phyloP scores from a whole-genome alignment of 1,140 invertebrate genomes.

The Ceratosolen fusciceps region DNA sequence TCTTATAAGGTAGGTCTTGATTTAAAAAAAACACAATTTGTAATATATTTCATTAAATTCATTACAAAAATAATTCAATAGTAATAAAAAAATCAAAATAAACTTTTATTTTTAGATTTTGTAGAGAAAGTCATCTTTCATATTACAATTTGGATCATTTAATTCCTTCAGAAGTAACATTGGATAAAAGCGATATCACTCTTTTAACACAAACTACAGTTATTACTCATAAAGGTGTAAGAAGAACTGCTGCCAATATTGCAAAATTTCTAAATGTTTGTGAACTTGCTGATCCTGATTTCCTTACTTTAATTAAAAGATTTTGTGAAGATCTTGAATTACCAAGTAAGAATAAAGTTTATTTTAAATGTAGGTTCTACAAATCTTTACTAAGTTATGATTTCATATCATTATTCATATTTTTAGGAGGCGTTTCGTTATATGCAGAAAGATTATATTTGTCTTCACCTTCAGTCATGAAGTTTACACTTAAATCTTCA shows the following conservation, averaged over 20 bases:
- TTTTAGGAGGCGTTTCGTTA: constrained; percentile 61
- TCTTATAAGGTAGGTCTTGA: constrained; percentile 69
- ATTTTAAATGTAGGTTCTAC: background rate
- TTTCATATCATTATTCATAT: constrained; percentile 49
- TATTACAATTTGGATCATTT: constrained; percentile 72
- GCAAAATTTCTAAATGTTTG: constrained; percentile 66
- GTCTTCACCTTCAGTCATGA: constrained; percentile 65
- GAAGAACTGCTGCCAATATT: constrained; percentile 58
- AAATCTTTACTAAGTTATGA: background rate
- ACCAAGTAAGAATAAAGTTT: constrained; percentile 61
- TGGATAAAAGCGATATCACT: constrained; percentile 56
- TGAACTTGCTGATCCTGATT: constrained; percentile 68
- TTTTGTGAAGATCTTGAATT: constrained; percentile 75
- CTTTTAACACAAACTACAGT: constrained; percentile 59
- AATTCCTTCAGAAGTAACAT: constrained; percentile 71
- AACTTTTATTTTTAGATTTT: constrained; percentile 61
- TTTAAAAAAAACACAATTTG: constrained; percentile 35
- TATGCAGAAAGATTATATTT: constrained; percentile 67
- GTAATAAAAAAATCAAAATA: constrained; percentile 17
- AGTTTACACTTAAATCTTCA: constrained; percentile 49
- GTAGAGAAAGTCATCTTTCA: constrained; percentile 75
- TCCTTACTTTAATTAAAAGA: constrained; percentile 66
- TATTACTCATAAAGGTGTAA: constrained; percentile 63
- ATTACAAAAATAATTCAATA: constrained; percentile 6
- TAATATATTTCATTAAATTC: background rate